Evolutionary conservation across 2,888 invertebrate genomes (phyloP).

Genomic region (Mesorhabditis sp.): DNA sequence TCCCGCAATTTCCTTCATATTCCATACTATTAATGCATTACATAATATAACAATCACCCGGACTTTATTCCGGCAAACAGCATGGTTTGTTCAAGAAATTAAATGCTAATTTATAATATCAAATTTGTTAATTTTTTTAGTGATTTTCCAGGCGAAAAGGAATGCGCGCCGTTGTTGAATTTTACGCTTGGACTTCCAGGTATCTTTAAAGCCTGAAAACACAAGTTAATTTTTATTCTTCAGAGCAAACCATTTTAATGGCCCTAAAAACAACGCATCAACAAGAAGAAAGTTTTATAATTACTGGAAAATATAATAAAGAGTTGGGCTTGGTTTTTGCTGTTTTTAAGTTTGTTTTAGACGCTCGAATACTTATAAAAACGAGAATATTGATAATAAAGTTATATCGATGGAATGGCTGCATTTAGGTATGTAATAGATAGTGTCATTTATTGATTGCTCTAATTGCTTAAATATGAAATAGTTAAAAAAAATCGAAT

Average conservation of each 20-base stretch:
- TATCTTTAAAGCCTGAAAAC: not conserved
- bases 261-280: not conserved
- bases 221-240: not conserved
- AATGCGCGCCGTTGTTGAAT: conserved; percentile 4
- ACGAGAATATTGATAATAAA: too few species aligned
- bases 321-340: not conserved
- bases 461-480: too few species aligned
- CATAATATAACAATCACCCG: not conserved
- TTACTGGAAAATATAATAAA: not conserved
- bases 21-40: not conserved
- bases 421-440: too few species aligned
- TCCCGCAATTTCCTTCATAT: too few species aligned
- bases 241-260: not conserved
- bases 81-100: conserved; percentile 1
- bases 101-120: not conserved
- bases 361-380: too few species aligned
- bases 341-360: too few species aligned
- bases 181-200: conserved; percentile 1
- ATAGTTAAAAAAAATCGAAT: too few species aligned
- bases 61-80: not conserved
- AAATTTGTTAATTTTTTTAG: not conserved
- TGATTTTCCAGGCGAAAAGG: not conserved
- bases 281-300: not conserved
- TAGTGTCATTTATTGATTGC: too few species aligned
- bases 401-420: too few species aligned